Base-by-base conservation (phyloP, 2,888 invertebrate genomes). In the Latrodectus elegans region DNA sequence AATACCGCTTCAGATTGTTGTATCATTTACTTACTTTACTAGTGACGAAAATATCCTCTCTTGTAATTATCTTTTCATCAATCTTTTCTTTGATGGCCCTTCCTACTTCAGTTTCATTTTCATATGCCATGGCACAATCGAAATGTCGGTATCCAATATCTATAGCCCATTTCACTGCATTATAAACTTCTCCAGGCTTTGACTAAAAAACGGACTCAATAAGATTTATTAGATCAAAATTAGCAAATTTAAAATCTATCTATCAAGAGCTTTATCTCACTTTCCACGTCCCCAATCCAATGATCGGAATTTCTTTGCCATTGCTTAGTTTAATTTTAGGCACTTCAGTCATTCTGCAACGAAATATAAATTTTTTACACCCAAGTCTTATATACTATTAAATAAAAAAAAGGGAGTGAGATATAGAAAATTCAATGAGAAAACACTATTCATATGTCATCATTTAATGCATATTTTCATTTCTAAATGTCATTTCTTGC, bases 121-220 rank as follows among this genome's bases (percentile, higher is more conserved):
- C 90, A 82, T 92, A 92, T 60, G 90, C 90, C 14, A 90, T 89
- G 11, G 92, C 92, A 75, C 92, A 92, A 88, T 92, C 92, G 80
- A 92, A 90, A 84, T 92, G 91, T 12, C 92, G 91, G 84, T 92
- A 92, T 15, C 92, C 92, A 77, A 90, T 90, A 17, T 91, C 90
- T n/a, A 92, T 89, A 49, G 92, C 92, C 72, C 89, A 90, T 71
- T 90, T 89, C 1, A 92, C 92, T 15, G 92, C 92, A 17, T 90
- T 83, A 49, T 90, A 89, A 0, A 92, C 91, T 83, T 91, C 90
- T n/a, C 91, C 91, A 49, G 12, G 95, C 84, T 94, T 94, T 0
- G 95, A 95, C 95, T 95, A 90, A 52, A 93, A 10, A 26, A 55
- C 26, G 15, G 14, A 11, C 67, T n/a, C 38, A n/a, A 52, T 51